These are phyloP conservation scores for Deroptyus accipitrinus DNA, from an alignment of 2,113 vertebrate genomes.

Conservation along the genomic window DNA sequence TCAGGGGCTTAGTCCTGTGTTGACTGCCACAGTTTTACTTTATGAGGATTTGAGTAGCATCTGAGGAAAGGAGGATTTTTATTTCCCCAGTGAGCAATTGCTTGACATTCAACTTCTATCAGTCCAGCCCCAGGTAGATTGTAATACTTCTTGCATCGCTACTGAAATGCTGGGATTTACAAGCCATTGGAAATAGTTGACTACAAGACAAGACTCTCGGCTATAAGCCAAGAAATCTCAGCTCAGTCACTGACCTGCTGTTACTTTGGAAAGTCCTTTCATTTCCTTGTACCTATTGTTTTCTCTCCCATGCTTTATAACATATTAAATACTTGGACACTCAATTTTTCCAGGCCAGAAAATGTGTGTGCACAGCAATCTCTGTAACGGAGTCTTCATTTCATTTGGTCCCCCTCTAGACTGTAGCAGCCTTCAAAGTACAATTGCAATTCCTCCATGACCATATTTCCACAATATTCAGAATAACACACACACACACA, in stretches of 20 bases:
- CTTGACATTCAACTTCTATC: background rate
- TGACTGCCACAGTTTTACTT: background rate
- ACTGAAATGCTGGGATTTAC: background rate
- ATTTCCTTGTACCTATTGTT: background rate
- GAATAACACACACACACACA: background rate
- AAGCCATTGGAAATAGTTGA: background rate
- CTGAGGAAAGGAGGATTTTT: background rate
- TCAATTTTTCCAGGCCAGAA: background rate
- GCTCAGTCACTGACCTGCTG: background rate
- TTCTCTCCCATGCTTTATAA: background rate
- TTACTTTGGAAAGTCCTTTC: background rate
- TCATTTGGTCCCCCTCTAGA: too few species aligned
- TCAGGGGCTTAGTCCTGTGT: too few species aligned
- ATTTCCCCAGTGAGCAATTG: background rate
- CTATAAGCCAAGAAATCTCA: background rate
- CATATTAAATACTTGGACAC: background rate
- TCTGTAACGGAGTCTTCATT: fast-evolving
- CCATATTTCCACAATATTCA: background rate
- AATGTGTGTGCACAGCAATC: background rate
- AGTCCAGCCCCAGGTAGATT: background rate
- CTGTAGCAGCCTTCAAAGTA: background rate
- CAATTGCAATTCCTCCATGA: background rate
- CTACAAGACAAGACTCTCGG: background rate
- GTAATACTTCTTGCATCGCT: background rate
- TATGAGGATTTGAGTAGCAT: background rate